Percentiles rank a stretch among this genome's conserved stretches.
Evolutionary conservation across 2,797 vertebrate species (phyloP).

Genomic region (Nothura maculosa): DNA sequence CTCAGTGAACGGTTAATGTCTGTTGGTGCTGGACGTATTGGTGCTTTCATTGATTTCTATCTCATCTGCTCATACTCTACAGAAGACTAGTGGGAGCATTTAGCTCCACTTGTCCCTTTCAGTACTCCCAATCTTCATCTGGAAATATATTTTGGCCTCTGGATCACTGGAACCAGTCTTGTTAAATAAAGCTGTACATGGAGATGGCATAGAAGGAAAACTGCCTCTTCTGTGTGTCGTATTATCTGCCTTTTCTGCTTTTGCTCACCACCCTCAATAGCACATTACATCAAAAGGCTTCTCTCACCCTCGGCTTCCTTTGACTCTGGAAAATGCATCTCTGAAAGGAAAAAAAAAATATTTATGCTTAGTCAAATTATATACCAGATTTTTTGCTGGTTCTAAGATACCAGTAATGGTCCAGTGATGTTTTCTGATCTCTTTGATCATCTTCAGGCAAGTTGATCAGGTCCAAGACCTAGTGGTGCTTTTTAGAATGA

Average conservation of each 20-base stretch:
- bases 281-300: background rate
- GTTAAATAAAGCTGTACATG: background rate
- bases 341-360: background rate
- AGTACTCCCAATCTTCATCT: background rate
- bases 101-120: background rate
- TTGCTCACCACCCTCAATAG: background rate
- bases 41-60: background rate
- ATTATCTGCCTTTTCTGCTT: background rate
- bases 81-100: background rate
- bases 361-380: background rate
- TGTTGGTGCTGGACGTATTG: background rate
- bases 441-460: background rate
- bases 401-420: background rate
- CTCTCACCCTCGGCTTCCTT: background rate
- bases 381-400: rapidly evolving
- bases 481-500: background rate
- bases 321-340: background rate
- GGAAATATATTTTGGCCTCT: background rate
- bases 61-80: rapidly evolving
- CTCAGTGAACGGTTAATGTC: background rate
- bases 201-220: background rate
- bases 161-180: background rate
- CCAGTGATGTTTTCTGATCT: background rate
- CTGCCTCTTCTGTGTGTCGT: background rate
- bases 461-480: background rate